Evolutionary conservation across 1,140 invertebrate species (phyloP).

Genomic region (Drosophila ironensis): DNA sequence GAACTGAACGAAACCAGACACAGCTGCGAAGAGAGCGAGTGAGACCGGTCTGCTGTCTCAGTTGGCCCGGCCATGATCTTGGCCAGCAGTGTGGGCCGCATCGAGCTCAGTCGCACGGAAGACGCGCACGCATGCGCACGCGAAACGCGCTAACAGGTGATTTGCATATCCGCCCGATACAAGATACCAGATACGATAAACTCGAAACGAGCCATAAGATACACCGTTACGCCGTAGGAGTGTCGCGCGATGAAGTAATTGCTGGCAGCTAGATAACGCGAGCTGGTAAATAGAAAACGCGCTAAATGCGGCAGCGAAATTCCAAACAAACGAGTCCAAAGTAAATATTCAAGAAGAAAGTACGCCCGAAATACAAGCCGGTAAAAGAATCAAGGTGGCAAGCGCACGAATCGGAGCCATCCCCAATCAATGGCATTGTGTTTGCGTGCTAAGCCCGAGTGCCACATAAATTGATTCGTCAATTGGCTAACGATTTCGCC

Average conservation of each 20-base stretch:
- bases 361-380: conserved; percentile 22
- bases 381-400: conserved; percentile 20
- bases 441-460: conserved; percentile 58
- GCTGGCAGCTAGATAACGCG: conserved; percentile 27
- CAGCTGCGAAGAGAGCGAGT: conserved; percentile 12
- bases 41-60: conserved; percentile 28
- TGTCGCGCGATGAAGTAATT: conserved; percentile 67
- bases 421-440: conserved; percentile 59
- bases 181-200: conserved; percentile 23
- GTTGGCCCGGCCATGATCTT: conserved; percentile 61
- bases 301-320: conserved; percentile 75
- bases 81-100: conserved; percentile 33
- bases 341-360: conserved; percentile 53
- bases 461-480: conserved; percentile 51
- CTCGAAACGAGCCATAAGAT: conserved; percentile 26
- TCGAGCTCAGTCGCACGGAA: conserved; percentile 57
- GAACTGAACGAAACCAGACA: conserved; percentile 43
- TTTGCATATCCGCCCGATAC: conserved; percentile 32
- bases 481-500: conserved; percentile 51
- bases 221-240: conserved; percentile 64
- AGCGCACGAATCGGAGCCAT: conserved; percentile 10
- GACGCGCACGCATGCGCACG: conserved; percentile 70
- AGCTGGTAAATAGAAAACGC: conserved; percentile 66
- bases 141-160: conserved; percentile 22
- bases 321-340: conserved; percentile 53